Evolutionary conservation across 2,797 vertebrate species (phyloP).

Genomic region (Rhinoraja longicauda): DNA sequence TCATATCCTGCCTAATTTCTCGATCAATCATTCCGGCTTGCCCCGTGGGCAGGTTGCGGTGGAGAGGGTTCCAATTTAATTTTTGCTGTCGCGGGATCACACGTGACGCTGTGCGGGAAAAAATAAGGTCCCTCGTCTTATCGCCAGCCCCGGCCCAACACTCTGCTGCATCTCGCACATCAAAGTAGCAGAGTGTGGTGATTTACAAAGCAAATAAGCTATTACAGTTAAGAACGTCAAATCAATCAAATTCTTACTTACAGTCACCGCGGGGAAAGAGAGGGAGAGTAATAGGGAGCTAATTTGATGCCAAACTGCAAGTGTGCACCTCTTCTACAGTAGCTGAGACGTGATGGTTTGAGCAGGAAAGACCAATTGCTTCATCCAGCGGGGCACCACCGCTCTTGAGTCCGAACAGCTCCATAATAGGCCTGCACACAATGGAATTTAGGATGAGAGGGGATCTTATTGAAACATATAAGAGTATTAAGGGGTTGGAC

Average conservation of each 20-base stretch:
- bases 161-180: too few relatives aligned
- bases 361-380: not conserved
- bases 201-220: slow-evolving; percentile 26
- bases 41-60: not conserved
- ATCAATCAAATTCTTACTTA: slow-evolving; percentile 11
- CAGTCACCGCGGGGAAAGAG: slow-evolving; percentile 11
- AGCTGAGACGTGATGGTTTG: not conserved
- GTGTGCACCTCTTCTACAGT: not conserved
- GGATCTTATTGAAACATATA: too few relatives aligned
- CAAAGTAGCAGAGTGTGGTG: not conserved
- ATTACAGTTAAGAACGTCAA: not conserved
- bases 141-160: not conserved
- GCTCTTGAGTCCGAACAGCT: not conserved
- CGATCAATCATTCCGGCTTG: not conserved
- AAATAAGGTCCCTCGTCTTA: not conserved
- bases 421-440: too few relatives aligned
- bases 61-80: not conserved
- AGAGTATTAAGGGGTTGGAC: too few relatives aligned
- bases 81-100: not conserved
- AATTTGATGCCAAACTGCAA: slow-evolving; percentile 2
- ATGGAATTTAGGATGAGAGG: too few relatives aligned
- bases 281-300: not conserved
- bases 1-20: slow-evolving; percentile 14
- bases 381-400: not conserved
- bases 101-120: too few relatives aligned